Evolutionary conservation across 2,888 invertebrate genomes (phyloP).

Genomic region (Lapara coniferarum): DNA sequence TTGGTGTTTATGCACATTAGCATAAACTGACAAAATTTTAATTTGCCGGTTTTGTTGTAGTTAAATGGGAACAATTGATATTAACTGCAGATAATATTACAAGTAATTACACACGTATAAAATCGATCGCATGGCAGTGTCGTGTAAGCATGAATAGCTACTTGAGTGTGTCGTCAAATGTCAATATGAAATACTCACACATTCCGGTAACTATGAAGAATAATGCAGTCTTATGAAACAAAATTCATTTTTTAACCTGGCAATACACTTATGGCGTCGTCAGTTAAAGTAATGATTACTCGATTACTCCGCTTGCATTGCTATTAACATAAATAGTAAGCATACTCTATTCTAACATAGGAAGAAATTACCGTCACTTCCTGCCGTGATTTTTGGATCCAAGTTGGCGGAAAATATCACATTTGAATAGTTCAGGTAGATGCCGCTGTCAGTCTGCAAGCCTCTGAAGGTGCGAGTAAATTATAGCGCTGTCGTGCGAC

Average conservation of each 20-base stretch:
- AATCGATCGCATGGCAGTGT: neutral
- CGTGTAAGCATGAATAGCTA: neutral
- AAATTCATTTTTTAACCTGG: too few species aligned
- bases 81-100: too few species aligned
- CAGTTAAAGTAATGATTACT: too few species aligned
- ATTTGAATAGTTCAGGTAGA: constrained; percentile 3
- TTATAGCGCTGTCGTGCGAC: neutral
- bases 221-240: too few species aligned
- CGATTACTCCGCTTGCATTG: neutral
- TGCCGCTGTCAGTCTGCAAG: neutral
- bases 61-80: too few species aligned
- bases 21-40: too few species aligned
- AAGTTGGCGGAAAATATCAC: constrained; percentile 4
- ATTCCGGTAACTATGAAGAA: too few species aligned
- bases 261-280: too few species aligned
- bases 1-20: too few species aligned
- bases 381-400: constrained; percentile 2
- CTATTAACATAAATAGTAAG: constrained; percentile 8
- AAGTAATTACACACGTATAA: neutral
- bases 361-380: constrained; percentile 9
- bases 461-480: constrained; percentile 8
- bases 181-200: neutral
- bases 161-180: neutral
- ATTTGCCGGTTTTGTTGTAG: too few species aligned
- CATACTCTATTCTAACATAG: constrained; percentile 8